Base-by-base conservation (phyloP, 1,140 invertebrate genomes). In the Phenacoccus solenopsis region DNA sequence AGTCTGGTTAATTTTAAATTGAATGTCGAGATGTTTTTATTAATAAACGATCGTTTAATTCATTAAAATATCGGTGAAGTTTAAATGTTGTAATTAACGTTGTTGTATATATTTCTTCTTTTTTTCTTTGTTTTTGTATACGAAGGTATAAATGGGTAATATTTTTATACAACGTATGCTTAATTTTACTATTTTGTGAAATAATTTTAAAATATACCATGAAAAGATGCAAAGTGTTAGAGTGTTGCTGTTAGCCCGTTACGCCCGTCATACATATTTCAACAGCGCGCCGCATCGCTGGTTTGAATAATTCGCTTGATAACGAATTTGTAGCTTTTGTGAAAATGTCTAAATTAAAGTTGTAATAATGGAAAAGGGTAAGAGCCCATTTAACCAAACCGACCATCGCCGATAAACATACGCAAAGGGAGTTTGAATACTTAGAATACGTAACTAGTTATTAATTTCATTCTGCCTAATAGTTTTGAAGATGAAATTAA, bases 401-500 rank as follows among this genome's bases (percentile, higher is more conserved):
- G 38, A 49, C 38, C 38, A n/a, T n/a, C 16, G 13, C 38, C 38
- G 20, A 49, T 49, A n/a, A n/a, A n/a, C n/a, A n/a, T 49, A 49
- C 38, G 38, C 38, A n/a, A 10, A 4, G 38, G 38, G 38, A 49
- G 38, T 49, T n/a, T 49, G 38, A 49, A 49, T 49, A 49, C 20
- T 49, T 49, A 49, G 16, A 16, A 49, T 49, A 49, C 38, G 20
- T 49, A 49, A 49, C 38, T 49, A 49, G 38, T 49, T 49, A 49
- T 49, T 49, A 49, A 49, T 49, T 49, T 49, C 38, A 49, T 49
- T n/a, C 38, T 9, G 13, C 20, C 16, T n/a, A 49, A 49, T n/a
- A 49, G 38, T n/a, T 49, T 49, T 49, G 38, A 49, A 49, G 38
- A 49, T 49, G 38, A 49, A 49, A 49, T 49, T 49, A 49, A 49